These are phyloP conservation scores for Charanyca ferruginea DNA, from an alignment of 2,888 invertebrate genomes.

Conservation along the genomic window DNA sequence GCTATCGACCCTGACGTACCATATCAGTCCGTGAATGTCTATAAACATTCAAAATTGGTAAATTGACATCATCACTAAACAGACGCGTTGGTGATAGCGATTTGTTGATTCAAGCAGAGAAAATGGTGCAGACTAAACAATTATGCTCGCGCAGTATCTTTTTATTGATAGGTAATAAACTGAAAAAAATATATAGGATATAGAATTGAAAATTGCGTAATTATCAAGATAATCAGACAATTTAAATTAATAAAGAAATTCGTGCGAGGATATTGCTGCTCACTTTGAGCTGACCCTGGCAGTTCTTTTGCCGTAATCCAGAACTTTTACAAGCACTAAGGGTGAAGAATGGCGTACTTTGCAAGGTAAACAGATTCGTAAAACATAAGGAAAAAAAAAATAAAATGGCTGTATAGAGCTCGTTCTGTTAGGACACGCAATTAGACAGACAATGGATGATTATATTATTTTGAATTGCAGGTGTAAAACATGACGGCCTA, in stretches of 20 bases:
- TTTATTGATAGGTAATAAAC: too few species aligned
- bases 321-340: too few species aligned
- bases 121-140: too few species aligned
- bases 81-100: neutral
- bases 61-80: neutral
- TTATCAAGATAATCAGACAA: too few species aligned
- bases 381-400: neutral
- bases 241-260: too few species aligned
- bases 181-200: too few species aligned
- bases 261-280: too few species aligned
- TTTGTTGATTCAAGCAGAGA: neutral
- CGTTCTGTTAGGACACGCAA: neutral
- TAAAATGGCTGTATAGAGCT: neutral
- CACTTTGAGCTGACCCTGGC: too few species aligned
- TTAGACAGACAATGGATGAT: slow-evolving; percentile 24
- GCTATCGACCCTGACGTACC: neutral
- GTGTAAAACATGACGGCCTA: neutral
- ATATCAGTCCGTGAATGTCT: neutral
- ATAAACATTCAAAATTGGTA: neutral
- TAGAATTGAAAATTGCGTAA: too few species aligned
- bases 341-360: too few species aligned
- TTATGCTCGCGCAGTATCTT: too few species aligned
- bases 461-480: neutral
- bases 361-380: neutral
- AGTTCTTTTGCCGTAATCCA: too few species aligned